Base-by-base conservation (phyloP, 2,113 vertebrate genomes). In the Nerophis lumbriciformis region DNA sequence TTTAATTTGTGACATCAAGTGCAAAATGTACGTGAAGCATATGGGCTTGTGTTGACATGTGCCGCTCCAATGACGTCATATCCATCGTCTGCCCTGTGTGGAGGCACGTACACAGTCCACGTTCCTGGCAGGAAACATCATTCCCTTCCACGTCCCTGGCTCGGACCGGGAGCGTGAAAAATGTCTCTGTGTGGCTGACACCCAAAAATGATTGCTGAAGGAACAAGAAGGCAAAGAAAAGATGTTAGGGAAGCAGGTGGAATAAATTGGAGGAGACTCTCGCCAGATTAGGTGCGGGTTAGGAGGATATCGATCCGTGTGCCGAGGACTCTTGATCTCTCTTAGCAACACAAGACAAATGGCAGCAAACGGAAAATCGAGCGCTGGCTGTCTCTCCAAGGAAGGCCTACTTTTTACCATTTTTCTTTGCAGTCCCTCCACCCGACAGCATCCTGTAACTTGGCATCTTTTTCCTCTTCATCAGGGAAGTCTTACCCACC, bases 301-400 rank as follows among this genome's bases (percentile, higher is more conserved):
- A 95, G 95, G 90, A 92, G 94, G 95, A 93, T 96, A 97, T 97
- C 94, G 94, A 98, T 97, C 93, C 92, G 91, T 94, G 92, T 92
- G 93, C 92, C 92, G 92, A 95, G 92, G 94, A 94, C 92, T 94
- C 94, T 95, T 97, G 95, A 95, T 97, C 93, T 94, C 93, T 93
- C 91, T 90, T 92, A 95, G 92, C 89, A 88, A 89, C 89, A 86
- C 87, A 94, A 95, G 95, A 98, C 94, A 97, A 95, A 97, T 94
- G 91, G 92, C 89, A 89, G 91, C 91, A 93, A 94, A 94, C 90
- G 93, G 87, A 92, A 94, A 93, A 94, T 93, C 77, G 90, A 94
- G 90, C 83, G 87, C 59, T 80, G 38, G 65, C 72, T 76, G 92
- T 75, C 90, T 92, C 94, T 94, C 94, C 92, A 93, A 96, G 93